Evolutionary conservation across 2,797 vertebrate genomes (phyloP).

Genomic region (Geotrypetes seraphini): DNA sequence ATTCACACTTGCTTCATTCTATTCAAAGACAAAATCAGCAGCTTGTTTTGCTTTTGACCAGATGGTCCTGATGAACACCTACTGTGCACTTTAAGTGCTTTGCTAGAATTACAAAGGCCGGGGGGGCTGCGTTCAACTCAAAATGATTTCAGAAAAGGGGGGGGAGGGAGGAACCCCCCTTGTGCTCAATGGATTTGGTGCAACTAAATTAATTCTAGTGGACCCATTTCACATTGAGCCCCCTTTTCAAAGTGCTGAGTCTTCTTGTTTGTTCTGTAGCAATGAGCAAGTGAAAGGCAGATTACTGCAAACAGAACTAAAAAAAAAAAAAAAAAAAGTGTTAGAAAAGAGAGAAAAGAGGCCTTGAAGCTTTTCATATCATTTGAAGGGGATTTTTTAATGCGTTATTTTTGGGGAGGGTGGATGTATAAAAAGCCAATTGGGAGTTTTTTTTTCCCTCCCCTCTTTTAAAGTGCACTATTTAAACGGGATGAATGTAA

Average conservation of each 20-base stretch:
- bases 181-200: constrained; percentile 71
- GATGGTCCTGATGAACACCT: constrained; percentile 99
- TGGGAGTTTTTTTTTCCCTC: constrained; percentile 68
- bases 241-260: constrained; percentile 72
- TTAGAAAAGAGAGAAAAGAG: constrained; percentile 73
- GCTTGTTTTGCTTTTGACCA: constrained; percentile 90
- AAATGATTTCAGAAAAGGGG: constrained; percentile 67
- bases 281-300: constrained; percentile 78
- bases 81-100: constrained; percentile 99
- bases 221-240: constrained; percentile 71
- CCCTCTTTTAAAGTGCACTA: constrained; percentile 68
- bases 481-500: constrained; percentile 71
- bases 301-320: constrained; percentile 76
- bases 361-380: constrained; percentile 74
- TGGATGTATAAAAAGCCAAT: constrained; percentile 71
- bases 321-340: constrained; percentile 59
- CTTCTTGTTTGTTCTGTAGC: constrained; percentile 76
- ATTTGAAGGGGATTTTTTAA: constrained; percentile 67
- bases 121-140: constrained; percentile 70
- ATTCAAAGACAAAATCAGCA: constrained; percentile 74
- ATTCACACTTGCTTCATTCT: constrained; percentile 75
- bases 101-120: constrained; percentile 98
- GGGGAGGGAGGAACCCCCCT: constrained; percentile 28
- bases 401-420: constrained; percentile 73
- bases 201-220: constrained; percentile 79